phyloP scores from a whole-genome alignment of 2,888 invertebrate species.

The Lepas anatifera region DNA sequence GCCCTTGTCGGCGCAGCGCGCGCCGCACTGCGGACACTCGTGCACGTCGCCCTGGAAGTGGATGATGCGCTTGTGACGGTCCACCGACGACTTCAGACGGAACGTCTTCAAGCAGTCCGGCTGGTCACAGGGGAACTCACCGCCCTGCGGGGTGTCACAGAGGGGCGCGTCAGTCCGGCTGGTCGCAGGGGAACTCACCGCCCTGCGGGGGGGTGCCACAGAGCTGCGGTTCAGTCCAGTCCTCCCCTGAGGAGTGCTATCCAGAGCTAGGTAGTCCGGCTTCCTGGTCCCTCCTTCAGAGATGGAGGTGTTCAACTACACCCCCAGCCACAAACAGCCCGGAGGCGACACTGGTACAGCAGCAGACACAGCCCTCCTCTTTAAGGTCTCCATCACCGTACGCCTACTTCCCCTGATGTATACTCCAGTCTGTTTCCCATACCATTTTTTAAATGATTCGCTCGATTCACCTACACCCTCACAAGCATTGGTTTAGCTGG shows the following conservation, averaged over 20 bases:
- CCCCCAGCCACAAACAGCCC: too few relatives aligned
- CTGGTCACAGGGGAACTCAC: slow-evolving; percentile 33
- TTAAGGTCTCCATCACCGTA: too few relatives aligned
- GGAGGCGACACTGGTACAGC: too few relatives aligned
- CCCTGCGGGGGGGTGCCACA: slow-evolving; percentile 32
- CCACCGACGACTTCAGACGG: slow-evolving; percentile 37
- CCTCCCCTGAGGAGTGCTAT: slow-evolving; percentile 23
- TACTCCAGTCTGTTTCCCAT: too few relatives aligned
- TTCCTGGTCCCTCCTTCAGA: too few relatives aligned
- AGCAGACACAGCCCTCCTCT: too few relatives aligned
- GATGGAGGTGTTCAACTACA: too few relatives aligned
- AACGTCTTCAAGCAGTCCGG: slow-evolving; percentile 15
- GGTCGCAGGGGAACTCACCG: slow-evolving; percentile 35
- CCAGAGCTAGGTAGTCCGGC: too few relatives aligned
- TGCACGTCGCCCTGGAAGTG: slow-evolving; percentile 52
- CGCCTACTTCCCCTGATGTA: too few relatives aligned
- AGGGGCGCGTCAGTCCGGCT: slow-evolving; percentile 8
- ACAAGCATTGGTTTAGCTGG: too few relatives aligned
- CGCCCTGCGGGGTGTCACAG: slow-evolving; percentile 33
- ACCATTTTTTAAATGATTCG: too few relatives aligned
- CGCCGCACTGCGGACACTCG: slow-evolving; percentile 52
- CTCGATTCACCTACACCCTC: too few relatives aligned
- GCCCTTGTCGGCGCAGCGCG: slow-evolving; percentile 49
- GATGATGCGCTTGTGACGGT: slow-evolving; percentile 52
- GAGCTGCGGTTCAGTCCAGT: neutral